These are phyloP conservation scores for Habrosyne pyritoides DNA, from an alignment of 2,888 invertebrate species.

Conservation along the genomic window DNA sequence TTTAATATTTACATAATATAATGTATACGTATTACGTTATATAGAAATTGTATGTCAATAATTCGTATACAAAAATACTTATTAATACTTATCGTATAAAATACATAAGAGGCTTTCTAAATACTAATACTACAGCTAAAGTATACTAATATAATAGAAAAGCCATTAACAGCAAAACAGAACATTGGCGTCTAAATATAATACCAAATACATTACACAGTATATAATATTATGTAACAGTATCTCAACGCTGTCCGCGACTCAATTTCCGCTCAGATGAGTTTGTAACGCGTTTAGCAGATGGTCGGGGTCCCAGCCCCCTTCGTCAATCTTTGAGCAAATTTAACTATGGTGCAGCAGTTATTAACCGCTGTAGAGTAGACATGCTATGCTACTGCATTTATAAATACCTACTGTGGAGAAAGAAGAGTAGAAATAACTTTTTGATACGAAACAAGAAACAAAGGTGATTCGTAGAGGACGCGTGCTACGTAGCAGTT, in stretches of 20 bases:
- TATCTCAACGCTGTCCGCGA: background rate
- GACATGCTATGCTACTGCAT: background rate
- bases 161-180: background rate
- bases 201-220: background rate
- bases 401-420: no score
- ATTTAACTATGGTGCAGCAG: conserved; percentile 8
- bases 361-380: background rate
- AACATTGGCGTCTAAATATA: background rate
- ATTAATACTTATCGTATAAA: no score
- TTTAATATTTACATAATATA: no score
- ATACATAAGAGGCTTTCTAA: no score
- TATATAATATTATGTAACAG: background rate
- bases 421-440: no score
- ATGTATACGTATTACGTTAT: no score
- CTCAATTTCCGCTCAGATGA: conserved; percentile 50
- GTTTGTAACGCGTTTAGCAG: conserved; percentile 45
- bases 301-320: background rate
- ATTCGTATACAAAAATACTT: no score
- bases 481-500: background rate
- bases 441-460: no score
- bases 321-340: conserved; percentile 12
- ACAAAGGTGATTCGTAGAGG: no score
- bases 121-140: conserved; percentile 11
- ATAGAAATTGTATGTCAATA: no score
- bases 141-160: background rate